Evolutionary conservation across 2,888 invertebrate genomes (phyloP).

Genomic region (Blastobasis lacticolella): DNA sequence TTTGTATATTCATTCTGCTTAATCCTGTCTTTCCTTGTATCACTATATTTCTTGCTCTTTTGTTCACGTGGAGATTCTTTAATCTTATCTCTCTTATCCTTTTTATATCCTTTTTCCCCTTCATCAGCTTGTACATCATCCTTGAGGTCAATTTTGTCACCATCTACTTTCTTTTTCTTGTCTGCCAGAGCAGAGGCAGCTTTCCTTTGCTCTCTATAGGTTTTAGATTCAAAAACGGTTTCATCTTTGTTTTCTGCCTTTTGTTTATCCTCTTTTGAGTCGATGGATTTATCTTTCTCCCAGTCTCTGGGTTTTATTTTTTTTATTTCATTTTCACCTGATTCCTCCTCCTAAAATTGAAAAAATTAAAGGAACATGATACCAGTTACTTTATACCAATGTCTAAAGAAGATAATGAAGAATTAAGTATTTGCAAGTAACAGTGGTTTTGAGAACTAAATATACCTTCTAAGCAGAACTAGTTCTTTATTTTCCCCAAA

Average conservation of each 20-base stretch:
- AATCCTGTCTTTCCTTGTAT: constrained; percentile 61
- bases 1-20: constrained; percentile 46
- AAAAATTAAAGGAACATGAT: not conserved
- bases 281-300: constrained; percentile 55
- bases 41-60: constrained; percentile 67
- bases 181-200: constrained; percentile 35
- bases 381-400: too few relatives aligned
- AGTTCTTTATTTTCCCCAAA: too few relatives aligned
- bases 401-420: too few relatives aligned
- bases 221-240: constrained; percentile 57
- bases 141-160: constrained; percentile 58
- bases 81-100: constrained; percentile 55
- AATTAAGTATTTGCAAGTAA: too few relatives aligned
- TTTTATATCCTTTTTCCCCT: constrained; percentile 44
- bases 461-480: too few relatives aligned
- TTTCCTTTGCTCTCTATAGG: constrained; percentile 58
- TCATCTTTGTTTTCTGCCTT: constrained; percentile 46
- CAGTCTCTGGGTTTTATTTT: constrained; percentile 65
- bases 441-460: too few relatives aligned
- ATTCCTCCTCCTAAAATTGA: constrained; percentile 56
- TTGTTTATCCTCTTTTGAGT: constrained; percentile 46
- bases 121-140: constrained; percentile 60
- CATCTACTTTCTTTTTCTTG: constrained; percentile 63
- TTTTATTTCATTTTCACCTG: constrained; percentile 55
- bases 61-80: constrained; percentile 62